Conservation (phyloP, 2,888 invertebrate species). For the Dioctria linearis region DNA sequence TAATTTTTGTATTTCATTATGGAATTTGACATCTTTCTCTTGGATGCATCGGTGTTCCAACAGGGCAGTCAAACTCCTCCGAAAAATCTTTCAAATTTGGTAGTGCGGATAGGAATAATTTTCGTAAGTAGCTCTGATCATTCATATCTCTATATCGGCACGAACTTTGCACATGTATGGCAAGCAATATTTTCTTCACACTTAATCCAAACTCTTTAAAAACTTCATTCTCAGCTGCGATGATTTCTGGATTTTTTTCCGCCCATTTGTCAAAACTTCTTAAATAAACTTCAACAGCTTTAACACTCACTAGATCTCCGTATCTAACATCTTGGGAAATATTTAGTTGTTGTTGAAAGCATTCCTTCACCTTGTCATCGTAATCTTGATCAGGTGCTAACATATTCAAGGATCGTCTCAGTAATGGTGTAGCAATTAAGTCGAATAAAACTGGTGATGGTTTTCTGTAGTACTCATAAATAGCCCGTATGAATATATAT, state of each 20-base stretch:
- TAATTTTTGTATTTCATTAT: not conserved
- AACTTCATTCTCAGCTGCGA: slow-evolving; percentile 21
- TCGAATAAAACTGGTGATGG: slow-evolving; percentile 28
- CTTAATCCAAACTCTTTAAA: slow-evolving; percentile 16
- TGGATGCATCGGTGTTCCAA: slow-evolving; percentile 35
- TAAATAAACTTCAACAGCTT: slow-evolving; percentile 31
- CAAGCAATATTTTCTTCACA: slow-evolving; percentile 27
- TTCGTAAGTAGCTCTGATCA: slow-evolving; percentile 20
- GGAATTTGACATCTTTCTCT: slow-evolving; percentile 15
- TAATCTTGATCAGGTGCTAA: slow-evolving; percentile 25
- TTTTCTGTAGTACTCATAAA: slow-evolving; percentile 35
- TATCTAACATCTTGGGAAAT: slow-evolving; percentile 18
- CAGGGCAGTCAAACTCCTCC: slow-evolving; percentile 21
- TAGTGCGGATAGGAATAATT: slow-evolving; percentile 19
- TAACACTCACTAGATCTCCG: slow-evolving; percentile 24
- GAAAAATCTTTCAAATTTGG: slow-evolving; percentile 34
- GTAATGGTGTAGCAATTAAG: slow-evolving; percentile 10
- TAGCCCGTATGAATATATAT: slow-evolving; percentile 21
- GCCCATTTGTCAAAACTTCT: slow-evolving; percentile 28
- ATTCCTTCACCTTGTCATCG: slow-evolving; percentile 17
- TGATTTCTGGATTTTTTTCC: slow-evolving; percentile 14
- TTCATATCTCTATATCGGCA: slow-evolving; percentile 11
- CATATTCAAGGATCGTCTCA: slow-evolving; percentile 14
- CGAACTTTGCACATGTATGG: slow-evolving; percentile 31
- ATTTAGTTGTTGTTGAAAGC: slow-evolving; percentile 15